A percentile compares a stretch with the other conserved stretches of the same genome.
phyloP scores from a whole-genome alignment of 2,888 invertebrate genomes.

The Julus scanicus region DNA sequence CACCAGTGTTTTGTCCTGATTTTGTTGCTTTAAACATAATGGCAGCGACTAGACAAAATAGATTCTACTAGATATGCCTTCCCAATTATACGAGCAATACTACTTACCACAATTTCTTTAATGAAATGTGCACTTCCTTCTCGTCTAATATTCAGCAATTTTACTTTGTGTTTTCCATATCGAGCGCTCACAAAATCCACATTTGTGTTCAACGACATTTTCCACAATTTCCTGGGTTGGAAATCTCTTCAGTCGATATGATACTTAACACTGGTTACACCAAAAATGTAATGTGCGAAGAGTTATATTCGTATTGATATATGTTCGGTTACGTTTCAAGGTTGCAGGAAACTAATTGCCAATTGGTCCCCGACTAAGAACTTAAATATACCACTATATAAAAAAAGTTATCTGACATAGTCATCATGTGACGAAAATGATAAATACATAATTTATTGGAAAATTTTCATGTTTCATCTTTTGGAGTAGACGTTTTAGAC shows the following conservation, averaged over 20 bases:
- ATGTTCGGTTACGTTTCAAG: not conserved
- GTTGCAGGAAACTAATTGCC: not conserved
- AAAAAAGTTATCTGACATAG: not conserved
- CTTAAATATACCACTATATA: not conserved
- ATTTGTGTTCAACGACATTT: not conserved
- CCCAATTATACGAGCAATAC: not conserved
- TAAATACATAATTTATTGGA: not conserved
- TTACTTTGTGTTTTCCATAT: conserved; percentile 81
- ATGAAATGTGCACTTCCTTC: conserved; percentile 76
- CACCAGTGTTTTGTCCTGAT: no score
- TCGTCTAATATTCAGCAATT: conserved; percentile 77
- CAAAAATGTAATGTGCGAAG: not conserved
- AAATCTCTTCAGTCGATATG: not conserved
- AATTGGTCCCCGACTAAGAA: not conserved
- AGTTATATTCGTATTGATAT: not conserved
- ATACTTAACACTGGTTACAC: not conserved
- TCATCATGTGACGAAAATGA: not conserved
- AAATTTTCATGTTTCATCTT: not conserved
- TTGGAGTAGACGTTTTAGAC: not conserved
- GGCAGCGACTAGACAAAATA: no score
- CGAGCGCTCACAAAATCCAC: conserved; percentile 72
- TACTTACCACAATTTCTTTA: conserved; percentile 77
- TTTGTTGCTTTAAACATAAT: no score
- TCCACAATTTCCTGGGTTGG: not conserved
- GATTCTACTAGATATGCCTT: no score